Conservation (phyloP, 2,113 vertebrate genomes). For the Geococcyx californianus region DNA sequence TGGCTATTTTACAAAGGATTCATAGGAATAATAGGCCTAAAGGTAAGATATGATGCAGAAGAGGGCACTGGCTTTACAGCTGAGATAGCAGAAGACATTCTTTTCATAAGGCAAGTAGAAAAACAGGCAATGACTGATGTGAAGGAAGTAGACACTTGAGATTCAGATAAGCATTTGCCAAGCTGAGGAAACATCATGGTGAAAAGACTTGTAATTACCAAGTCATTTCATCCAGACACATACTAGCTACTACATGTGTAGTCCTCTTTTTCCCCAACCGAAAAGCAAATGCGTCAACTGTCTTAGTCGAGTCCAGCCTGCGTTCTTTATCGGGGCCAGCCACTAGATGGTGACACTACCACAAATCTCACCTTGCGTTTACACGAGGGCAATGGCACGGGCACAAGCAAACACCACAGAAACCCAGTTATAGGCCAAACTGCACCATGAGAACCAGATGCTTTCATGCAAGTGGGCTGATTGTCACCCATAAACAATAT, state of each 20-base stretch:
- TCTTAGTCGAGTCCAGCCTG: not conserved
- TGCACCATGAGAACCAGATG: constrained; percentile 1
- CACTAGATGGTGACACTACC: constrained; percentile 48
- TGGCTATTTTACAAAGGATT: not conserved
- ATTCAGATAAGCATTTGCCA: not conserved
- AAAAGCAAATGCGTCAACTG: not conserved
- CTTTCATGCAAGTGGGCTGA: not conserved
- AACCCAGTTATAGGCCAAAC: not conserved
- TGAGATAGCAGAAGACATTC: not conserved
- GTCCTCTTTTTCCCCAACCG: not conserved
- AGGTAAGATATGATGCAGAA: not conserved
- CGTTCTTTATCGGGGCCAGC: not conserved
- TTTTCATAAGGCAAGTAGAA: not conserved
- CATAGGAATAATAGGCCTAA: not conserved
- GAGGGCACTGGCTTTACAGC: not conserved
- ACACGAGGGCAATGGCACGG: fast-evolving
- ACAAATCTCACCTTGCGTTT: not conserved
- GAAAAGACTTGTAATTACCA: not conserved
- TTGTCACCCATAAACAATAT: not conserved
- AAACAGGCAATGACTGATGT: not conserved
- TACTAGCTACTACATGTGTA: not conserved
- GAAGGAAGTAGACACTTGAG: not conserved
- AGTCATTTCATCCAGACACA: not conserved
- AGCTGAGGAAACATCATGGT: not conserved
- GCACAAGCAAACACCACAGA: not conserved